Evolutionary conservation across 2,113 vertebrate species (phyloP), one percentile per base, ranked within the genome.

Genomic region (Hymenochirus boettgeri): DNA sequence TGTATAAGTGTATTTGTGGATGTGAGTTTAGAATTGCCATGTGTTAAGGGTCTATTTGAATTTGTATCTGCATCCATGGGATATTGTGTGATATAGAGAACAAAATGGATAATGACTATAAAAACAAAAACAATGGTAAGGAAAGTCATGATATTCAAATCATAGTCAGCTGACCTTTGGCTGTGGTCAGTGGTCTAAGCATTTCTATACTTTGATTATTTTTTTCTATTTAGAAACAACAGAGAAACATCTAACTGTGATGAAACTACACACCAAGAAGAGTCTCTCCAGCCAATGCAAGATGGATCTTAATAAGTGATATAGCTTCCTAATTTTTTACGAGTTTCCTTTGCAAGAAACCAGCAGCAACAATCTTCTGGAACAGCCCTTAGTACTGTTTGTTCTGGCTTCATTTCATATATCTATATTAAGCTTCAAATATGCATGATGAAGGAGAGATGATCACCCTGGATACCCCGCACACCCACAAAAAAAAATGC

Each of bases 401-500:
- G 10, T 39, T 31, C n/a, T 51, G 19, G 11, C 42, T 67, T 24
- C 22, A 52, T 22, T 39, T 29, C 45, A 48, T 47, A 8, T 18
- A 26, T 37, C 29, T 39, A n/a, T 13, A 21, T 42, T 29, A 53
- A 53, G 51, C 33, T 53, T 33, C 21, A 53, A 31, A 45, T 60
- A 52, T 69, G 57, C 27, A 69, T 59, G 59, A 69, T 69, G 57
- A 60, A 69, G 60, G 31, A 69, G 45, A 5, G n/a, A n/a, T n/a
- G n/a, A 69, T 69, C 45, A 60, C 27, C 53, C 48, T 24, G 65
- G 65, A 69, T 58, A 59, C 70, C 50, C 48, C 58, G 50, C 27
- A 53, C 57, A 65, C 61, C 57, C 73, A 57, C 62, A 69, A 69
- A 67, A 69, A 65, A 55, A 31, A n/a, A n/a, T n/a, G 52, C 39